Evolutionary conservation across 2,888 invertebrate species (phyloP).

Genomic region (Apotomis capreana): DNA sequence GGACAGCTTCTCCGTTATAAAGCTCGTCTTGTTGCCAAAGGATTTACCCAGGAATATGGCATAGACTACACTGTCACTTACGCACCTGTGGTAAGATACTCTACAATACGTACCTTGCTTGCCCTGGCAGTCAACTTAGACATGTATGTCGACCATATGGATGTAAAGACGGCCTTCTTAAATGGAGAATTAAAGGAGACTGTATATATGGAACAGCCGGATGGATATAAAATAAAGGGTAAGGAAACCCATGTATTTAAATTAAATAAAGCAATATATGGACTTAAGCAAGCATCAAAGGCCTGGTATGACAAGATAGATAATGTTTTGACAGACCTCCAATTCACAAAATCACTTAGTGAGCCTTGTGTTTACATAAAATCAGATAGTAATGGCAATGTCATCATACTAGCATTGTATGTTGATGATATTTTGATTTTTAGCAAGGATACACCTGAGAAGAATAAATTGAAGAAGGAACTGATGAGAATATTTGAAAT

Average conservation of each 20-base stretch:
- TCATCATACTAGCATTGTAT: constrained; percentile 41
- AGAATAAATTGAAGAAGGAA: constrained; percentile 33
- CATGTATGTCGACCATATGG: not conserved
- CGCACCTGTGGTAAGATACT: not conserved
- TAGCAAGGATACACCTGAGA: constrained; percentile 11
- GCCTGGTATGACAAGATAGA: constrained; percentile 24
- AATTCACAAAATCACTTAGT: not conserved
- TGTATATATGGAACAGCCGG: constrained; percentile 28
- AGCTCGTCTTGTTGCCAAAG: constrained; percentile 32
- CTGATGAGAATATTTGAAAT: constrained; percentile 44
- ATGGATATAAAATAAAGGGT: constrained; percentile 17
- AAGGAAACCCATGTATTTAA: constrained; percentile 20
- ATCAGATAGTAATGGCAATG: constrained; percentile 9
- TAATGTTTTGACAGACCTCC: not conserved
- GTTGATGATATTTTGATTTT: constrained; percentile 43
- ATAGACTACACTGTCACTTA: not conserved
- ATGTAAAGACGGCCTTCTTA: constrained; percentile 30
- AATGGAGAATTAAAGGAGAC: constrained; percentile 17
- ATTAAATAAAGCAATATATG: constrained; percentile 27
- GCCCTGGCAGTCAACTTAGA: not conserved
- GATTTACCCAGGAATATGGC: constrained; percentile 27
- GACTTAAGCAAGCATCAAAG: constrained; percentile 22
- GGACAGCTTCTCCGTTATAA: constrained; percentile 25
- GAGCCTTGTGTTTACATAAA: constrained; percentile 6
- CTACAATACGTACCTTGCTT: not conserved